phyloP scores from a whole-genome alignment of 2,888 invertebrate genomes.

The Bibio marci region DNA sequence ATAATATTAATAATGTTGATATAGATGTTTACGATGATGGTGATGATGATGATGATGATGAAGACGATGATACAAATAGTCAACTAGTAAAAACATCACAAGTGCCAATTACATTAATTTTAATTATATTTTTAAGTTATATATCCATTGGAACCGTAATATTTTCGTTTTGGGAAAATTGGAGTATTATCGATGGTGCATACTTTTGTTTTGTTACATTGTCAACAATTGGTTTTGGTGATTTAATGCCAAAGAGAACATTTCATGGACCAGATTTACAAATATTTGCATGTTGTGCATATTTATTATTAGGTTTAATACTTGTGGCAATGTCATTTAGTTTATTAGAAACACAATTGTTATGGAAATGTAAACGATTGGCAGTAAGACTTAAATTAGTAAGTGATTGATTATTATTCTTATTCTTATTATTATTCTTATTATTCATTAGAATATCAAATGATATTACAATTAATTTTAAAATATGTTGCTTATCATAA shows the following conservation, averaged over 20 bases:
- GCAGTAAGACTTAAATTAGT: slow-evolving; percentile 51
- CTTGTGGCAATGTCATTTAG: slow-evolving; percentile 74
- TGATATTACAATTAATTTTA: too few species aligned
- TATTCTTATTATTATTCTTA: too few species aligned
- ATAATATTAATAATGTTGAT: too few species aligned
- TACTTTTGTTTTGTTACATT: slow-evolving; percentile 76
- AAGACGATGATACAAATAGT: slow-evolving; percentile 9
- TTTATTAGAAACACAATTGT: slow-evolving; percentile 63
- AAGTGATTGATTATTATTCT: slow-evolving; percentile 35
- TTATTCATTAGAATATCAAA: too few species aligned
- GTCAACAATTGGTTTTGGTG: slow-evolving; percentile 68
- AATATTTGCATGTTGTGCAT: slow-evolving; percentile 62
- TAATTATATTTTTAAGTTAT: slow-evolving; percentile 53
- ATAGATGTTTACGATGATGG: slow-evolving; percentile 7
- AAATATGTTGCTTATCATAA: too few species aligned
- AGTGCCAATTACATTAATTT: slow-evolving; percentile 44
- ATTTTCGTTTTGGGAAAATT: slow-evolving; percentile 65
- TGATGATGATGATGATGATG: slow-evolving; percentile 9
- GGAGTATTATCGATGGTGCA: slow-evolving; percentile 64
- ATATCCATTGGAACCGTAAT: slow-evolving; percentile 58
- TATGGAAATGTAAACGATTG: slow-evolving; percentile 51
- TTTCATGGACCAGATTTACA: slow-evolving; percentile 37
- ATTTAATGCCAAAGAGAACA: slow-evolving; percentile 41
- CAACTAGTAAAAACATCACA: slow-evolving; percentile 15
- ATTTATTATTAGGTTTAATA: slow-evolving; percentile 60